Evolutionary conservation across 1,140 invertebrate genomes (phyloP), one percentile per base, ranked within the genome.

Genomic region (Scaptomyza montana): DNA sequence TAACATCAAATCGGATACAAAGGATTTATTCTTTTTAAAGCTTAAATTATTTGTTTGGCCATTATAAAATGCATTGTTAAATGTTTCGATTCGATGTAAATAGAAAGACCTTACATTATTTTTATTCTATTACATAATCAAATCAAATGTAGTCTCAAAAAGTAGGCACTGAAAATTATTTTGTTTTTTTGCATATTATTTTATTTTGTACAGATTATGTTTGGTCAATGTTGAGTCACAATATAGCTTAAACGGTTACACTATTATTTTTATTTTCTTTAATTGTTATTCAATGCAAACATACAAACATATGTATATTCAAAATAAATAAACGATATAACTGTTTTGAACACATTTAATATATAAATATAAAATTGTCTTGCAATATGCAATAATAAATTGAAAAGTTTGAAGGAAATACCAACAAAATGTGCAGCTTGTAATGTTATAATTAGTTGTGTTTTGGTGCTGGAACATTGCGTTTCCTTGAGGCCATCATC

Each of bases 271-370:
- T 59, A 36, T 16, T 45, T 61, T 33, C 39, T 43, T 45, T 47
- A 19, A 62, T 28, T 55, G 28, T 59, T 73, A 60, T 73, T n/a
- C 55, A 59, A 16, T 65, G 60, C 45, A 50, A 65, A 39, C n/a
- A 57, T 33, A 30, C 4, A 47, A 65, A 39, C 0, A 36, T 36
- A 36, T 47, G 5, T 61, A 25, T 53, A 16, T 55, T 56, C 30
- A n/a, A 36, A 45, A 59, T 19, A 10, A 66, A 71, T 54, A 63
- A 53, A 46, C 39, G 2, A 25, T 25, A 43, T 43, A 2, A 51
- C 30, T 19, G 25, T 59, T 13, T 71, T 25, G 36, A 51, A 59
- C 57, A 65, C 4, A 64, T 16, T 13, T 3, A 51, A 36, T 36
- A 33, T 33, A 6, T 33, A 33, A 33, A 33, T 6, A 33, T 33